Conservation (phyloP, 2,113 vertebrate species). For the Sphyrna mokarran region DNA sequence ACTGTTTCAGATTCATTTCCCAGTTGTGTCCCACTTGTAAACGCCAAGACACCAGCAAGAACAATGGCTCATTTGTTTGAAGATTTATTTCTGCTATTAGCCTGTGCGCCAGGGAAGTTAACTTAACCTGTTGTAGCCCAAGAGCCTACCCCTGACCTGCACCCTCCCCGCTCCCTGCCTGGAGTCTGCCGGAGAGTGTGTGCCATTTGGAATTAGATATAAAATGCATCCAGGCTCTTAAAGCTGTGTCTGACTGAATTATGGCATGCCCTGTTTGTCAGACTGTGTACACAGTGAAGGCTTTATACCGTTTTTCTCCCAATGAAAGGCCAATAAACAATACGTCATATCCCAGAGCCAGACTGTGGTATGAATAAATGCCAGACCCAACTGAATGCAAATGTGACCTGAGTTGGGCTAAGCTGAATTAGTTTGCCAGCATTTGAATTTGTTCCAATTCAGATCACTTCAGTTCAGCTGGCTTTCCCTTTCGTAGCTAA, state of each 20-base stretch:
- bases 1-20: background rate
- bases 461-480: conserved; percentile 6
- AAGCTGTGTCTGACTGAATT: conserved; percentile 4
- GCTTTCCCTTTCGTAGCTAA: background rate
- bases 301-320: background rate
- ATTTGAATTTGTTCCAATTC: conserved; percentile 28
- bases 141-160: background rate
- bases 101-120: background rate
- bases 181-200: background rate
- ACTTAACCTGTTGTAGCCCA: background rate
- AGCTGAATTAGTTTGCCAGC: background rate
- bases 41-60: background rate
- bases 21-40: background rate
- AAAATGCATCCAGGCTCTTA: background rate
- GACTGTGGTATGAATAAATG: conserved; percentile 21
- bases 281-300: background rate
- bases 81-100: conserved; percentile 28
- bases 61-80: conserved; percentile 12
- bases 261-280: background rate
- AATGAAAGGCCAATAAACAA: conserved; percentile 27
- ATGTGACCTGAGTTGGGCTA: background rate
- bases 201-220: background rate
- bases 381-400: background rate
- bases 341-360: background rate
- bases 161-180: background rate